Evolutionary conservation across 1,140 invertebrate genomes (phyloP).

Genomic region (Nasonia vitripennis): DNA sequence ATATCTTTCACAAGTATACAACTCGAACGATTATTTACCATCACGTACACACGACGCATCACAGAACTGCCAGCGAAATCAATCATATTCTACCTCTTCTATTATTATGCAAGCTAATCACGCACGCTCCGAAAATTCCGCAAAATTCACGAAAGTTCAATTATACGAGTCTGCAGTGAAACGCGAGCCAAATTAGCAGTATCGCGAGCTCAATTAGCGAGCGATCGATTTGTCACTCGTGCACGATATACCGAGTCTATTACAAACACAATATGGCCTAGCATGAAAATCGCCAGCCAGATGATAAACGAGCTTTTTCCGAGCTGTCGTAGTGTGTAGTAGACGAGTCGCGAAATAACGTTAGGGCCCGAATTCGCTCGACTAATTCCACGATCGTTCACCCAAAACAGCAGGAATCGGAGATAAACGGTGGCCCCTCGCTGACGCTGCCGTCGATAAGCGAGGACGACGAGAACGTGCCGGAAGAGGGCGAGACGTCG

Average conservation of each 20-base stretch:
- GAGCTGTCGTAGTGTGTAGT: neutral
- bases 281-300: neutral
- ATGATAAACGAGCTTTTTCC: neutral
- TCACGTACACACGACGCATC: too few species aligned
- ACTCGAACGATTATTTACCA: too few species aligned
- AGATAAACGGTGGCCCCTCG: constrained; percentile 86
- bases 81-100: neutral
- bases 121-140: neutral
- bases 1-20: too few species aligned
- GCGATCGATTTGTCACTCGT: neutral
- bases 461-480: constrained; percentile 91
- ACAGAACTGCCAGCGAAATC: neutral
- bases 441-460: constrained; percentile 92
- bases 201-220: neutral
- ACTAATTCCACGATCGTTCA: constrained; percentile 9
- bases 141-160: neutral
- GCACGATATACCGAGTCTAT: neutral
- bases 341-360: neutral
- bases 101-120: neutral
- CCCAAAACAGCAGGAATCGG: constrained; percentile 80
- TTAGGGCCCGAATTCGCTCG: too few species aligned
- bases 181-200: too few species aligned
- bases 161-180: neutral
- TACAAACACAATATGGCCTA: too few species aligned
- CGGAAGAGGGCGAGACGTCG: constrained; percentile 82